These are phyloP conservation scores for Hemicentrotus pulcherrimus DNA, from an alignment of 35 echinoderm and acorn worm species.

Conservation along the genomic window DNA sequence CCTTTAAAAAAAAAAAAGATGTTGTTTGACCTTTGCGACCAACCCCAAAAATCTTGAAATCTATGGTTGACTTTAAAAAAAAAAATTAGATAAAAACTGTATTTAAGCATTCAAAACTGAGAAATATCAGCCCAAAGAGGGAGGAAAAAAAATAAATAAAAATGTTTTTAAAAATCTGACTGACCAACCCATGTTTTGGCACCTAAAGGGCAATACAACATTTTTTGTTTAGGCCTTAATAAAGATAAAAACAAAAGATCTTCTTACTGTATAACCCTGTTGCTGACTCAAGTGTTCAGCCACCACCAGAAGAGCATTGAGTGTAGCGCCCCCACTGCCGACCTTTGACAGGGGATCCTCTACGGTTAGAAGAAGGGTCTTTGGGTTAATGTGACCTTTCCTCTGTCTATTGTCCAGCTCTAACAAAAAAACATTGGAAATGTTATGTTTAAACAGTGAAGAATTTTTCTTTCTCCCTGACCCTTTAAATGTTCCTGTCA, in stretches of 20 bases:
- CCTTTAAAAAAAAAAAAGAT: too few relatives aligned
- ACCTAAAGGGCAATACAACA: too few relatives aligned
- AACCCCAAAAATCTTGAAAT: too few relatives aligned
- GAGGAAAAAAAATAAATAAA: too few relatives aligned
- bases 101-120: too few relatives aligned
- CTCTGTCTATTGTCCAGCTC: conserved; percentile 80
- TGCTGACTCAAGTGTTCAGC: conserved; percentile 90
- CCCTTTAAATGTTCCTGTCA: not conserved
- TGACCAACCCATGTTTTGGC: too few relatives aligned
- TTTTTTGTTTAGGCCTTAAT: too few relatives aligned
- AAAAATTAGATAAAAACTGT: too few relatives aligned
- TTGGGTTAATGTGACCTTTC: conserved; percentile 73
- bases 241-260: not conserved
- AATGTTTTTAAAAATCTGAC: too few relatives aligned
- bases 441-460: not conserved
- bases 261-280: conserved; percentile 78
- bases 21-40: too few relatives aligned
- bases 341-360: conserved; percentile 88
- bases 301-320: conserved; percentile 94
- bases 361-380: conserved; percentile 81
- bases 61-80: too few relatives aligned
- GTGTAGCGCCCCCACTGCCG: conserved; percentile 93
- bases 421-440: conserved; percentile 10
- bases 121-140: too few relatives aligned
- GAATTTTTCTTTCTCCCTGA: not conserved